These are phyloP conservation scores for Hylomyscus alleni DNA, from an alignment of 2,797 vertebrate genomes.

Conservation along the genomic window DNA sequence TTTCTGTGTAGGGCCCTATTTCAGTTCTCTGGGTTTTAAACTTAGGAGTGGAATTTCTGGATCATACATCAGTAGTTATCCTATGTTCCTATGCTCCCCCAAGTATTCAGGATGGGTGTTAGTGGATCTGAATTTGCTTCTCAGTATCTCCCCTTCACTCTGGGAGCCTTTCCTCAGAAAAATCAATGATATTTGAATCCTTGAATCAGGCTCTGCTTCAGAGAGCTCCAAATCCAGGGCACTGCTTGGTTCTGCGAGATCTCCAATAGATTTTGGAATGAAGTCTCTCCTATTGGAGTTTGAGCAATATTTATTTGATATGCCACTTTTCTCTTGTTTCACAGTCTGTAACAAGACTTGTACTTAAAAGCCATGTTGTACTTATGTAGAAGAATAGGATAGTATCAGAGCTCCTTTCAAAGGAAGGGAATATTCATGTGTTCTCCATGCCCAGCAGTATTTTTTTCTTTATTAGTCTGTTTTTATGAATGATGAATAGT, in stretches of 20 bases:
- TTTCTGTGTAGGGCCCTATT: neutral
- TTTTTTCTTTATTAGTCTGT: no score
- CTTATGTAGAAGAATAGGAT: neutral
- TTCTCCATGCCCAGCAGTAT: neutral
- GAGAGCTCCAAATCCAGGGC: neutral
- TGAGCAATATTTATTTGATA: neutral
- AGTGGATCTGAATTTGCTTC: neutral
- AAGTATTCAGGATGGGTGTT: no score
- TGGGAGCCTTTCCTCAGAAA: neutral
- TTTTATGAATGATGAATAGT: neutral
- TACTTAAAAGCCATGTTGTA: neutral
- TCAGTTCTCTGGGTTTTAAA: neutral
- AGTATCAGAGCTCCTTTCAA: neutral
- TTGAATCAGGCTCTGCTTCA: neutral
- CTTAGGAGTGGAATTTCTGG: neutral
- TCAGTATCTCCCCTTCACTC: neutral
- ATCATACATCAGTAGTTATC: rapidly evolving
- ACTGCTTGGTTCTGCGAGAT: no score
- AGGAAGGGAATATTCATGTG: neutral
- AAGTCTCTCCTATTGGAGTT: neutral
- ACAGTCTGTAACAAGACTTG: neutral
- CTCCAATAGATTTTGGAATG: no score
- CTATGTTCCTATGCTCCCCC: neutral
- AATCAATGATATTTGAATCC: neutral
- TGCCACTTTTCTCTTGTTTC: no score